Conservation (phyloP, 2,797 vertebrate genomes). For the Antennarius maculatus region DNA sequence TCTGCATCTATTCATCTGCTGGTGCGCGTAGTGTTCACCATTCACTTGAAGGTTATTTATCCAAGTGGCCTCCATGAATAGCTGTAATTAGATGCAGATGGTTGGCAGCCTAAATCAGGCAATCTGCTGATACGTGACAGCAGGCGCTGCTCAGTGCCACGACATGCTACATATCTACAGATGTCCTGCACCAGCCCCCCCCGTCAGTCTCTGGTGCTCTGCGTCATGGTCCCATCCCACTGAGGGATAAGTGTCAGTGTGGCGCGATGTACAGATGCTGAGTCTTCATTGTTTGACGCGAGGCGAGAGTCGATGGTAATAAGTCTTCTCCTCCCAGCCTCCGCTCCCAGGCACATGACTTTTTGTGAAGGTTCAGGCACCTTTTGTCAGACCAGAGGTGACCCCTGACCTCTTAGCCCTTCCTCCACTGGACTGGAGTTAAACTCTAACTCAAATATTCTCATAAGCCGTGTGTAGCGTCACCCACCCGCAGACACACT, state of each 20-base stretch:
- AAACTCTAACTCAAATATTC: constrained; percentile 40
- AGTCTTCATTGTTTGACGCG: constrained; percentile 75
- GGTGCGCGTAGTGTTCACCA: background rate
- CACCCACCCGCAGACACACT: constrained; percentile 52
- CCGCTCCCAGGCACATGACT: constrained; percentile 67
- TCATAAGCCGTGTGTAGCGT: constrained; percentile 11
- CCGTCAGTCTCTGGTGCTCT: background rate
- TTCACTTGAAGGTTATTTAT: constrained; percentile 17
- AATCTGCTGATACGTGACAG: constrained; percentile 54
- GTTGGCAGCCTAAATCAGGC: constrained; percentile 39
- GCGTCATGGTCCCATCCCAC: constrained; percentile 16
- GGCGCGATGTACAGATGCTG: constrained; percentile 76
- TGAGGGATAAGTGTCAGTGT: constrained; percentile 66
- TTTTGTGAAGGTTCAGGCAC: constrained; percentile 58
- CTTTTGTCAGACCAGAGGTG: constrained; percentile 71
- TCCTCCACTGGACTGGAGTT: constrained; percentile 44
- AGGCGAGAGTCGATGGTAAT: constrained; percentile 64
- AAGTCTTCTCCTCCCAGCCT: constrained; percentile 40
- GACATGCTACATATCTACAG: constrained; percentile 66
- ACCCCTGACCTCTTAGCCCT: constrained; percentile 74
- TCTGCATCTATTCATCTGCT: constrained; percentile 50
- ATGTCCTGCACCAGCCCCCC: constrained; percentile 48
- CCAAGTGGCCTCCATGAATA: constrained; percentile 34
- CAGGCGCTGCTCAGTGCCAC: constrained; percentile 26
- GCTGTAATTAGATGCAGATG: constrained; percentile 61